A percentile compares a stretch with the other conserved stretches of the same genome.
Conservation (phyloP, 2,113 vertebrate species). For the Corythaeola cristata region DNA sequence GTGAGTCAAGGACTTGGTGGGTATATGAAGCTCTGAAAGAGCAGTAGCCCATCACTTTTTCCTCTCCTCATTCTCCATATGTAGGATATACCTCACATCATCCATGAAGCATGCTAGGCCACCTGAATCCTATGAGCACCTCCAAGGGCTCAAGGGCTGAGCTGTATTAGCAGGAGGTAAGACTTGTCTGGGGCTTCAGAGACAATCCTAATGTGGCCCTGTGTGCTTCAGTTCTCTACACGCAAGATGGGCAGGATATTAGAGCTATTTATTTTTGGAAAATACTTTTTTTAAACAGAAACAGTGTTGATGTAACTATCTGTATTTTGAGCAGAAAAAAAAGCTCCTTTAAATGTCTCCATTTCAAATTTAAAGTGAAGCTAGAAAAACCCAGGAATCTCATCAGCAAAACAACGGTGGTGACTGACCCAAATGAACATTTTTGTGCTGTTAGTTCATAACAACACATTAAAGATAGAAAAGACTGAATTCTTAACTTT, state of each 20-base stretch:
- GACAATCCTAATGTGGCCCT: background rate
- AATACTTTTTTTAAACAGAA: background rate
- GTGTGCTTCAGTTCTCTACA: background rate
- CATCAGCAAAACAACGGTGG: background rate
- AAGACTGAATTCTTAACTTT: background rate
- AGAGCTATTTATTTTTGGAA: conserved; percentile 29
- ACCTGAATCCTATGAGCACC: background rate
- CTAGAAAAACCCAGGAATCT: background rate
- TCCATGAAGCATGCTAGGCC: background rate
- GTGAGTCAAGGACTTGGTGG: background rate
- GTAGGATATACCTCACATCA: background rate
- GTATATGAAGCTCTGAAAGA: background rate
- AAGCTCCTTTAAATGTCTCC: background rate
- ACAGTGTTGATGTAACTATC: background rate
- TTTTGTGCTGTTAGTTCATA: background rate
- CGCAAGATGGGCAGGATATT: conserved; percentile 18
- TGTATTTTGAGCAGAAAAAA: background rate
- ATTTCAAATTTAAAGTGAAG: conserved; percentile 18
- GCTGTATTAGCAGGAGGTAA: background rate
- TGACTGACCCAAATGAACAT: background rate
- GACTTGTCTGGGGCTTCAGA: background rate
- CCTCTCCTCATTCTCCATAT: background rate
- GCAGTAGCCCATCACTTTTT: background rate
- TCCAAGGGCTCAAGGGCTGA: background rate
- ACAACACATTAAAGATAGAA: background rate